A percentile compares a stretch with the other conserved stretches of the same genome.
Evolutionary conservation across 2,888 invertebrate genomes (phyloP).

Genomic region (Ichneumoninae sp.): DNA sequence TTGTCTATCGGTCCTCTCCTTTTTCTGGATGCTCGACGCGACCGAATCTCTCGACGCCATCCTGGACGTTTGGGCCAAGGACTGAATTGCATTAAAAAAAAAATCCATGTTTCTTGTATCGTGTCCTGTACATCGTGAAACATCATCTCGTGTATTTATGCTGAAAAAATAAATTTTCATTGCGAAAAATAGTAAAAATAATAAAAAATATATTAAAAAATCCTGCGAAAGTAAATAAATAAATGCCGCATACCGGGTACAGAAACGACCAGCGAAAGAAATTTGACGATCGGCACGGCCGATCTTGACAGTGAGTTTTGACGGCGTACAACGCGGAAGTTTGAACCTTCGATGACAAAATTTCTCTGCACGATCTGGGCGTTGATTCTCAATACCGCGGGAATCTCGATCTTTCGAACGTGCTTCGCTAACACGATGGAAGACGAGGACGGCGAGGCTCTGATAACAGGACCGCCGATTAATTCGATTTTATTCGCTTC

Average conservation of each 20-base stretch:
- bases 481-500: conserved; percentile 75
- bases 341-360: conserved; percentile 71
- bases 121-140: neutral
- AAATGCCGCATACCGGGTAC: neutral
- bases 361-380: conserved; percentile 78
- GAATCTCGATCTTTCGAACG: conserved; percentile 75
- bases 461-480: conserved; percentile 73
- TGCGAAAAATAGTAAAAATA: neutral
- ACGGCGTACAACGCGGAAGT: conserved; percentile 3
- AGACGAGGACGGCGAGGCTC: conserved; percentile 74
- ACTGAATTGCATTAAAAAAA: conserved; percentile 68
- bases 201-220: neutral
- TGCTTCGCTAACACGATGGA: conserved; percentile 76
- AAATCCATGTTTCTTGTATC: conserved; percentile 16
- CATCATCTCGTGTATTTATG: conserved; percentile 16
- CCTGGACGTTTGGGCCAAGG: conserved; percentile 79
- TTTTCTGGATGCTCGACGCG: conserved; percentile 83
- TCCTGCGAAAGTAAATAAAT: neutral
- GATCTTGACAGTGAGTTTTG: conserved; percentile 15
- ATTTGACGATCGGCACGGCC: conserved; percentile 53
- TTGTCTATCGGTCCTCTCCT: conserved; percentile 79
- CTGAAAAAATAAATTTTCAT: conserved; percentile 21
- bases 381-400: conserved; percentile 72
- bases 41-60: conserved; percentile 81
- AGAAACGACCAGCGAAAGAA: neutral